Evolutionary conservation across 2,888 invertebrate species (phyloP).

Genomic region (Lapara coniferarum): DNA sequence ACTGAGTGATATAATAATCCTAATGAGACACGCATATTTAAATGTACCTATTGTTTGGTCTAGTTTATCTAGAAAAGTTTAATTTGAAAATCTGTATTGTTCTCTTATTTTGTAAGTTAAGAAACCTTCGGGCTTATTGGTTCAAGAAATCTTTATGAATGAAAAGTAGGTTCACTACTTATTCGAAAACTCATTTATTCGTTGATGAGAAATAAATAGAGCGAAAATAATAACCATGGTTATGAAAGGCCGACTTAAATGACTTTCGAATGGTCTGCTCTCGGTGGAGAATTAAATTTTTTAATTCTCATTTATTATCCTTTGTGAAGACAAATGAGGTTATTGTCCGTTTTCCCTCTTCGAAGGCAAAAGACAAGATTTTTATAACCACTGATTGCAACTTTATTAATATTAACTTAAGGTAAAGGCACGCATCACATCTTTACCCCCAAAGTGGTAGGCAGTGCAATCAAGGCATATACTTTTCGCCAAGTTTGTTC

Average conservation of each 20-base stretch:
- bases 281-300: background rate
- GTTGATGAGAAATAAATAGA: conserved; percentile 2
- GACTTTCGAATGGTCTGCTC: background rate
- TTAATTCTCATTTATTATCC: background rate
- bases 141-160: background rate
- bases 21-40: too few species aligned
- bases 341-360: background rate
- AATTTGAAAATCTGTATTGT: too few species aligned
- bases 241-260: background rate
- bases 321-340: background rate
- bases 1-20: too few species aligned
- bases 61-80: too few species aligned
- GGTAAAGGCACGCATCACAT: too few species aligned
- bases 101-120: too few species aligned
- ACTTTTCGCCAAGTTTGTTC: too few species aligned
- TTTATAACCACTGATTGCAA: background rate
- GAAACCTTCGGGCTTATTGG: too few species aligned
- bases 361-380: background rate
- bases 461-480: too few species aligned
- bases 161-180: background rate
- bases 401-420: too few species aligned
- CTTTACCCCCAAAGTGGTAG: too few species aligned
- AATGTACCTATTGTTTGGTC: too few species aligned
- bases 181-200: background rate
- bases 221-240: background rate